phyloP scores from a whole-genome alignment of 2,113 vertebrate genomes.

The Furnarius figulus region DNA sequence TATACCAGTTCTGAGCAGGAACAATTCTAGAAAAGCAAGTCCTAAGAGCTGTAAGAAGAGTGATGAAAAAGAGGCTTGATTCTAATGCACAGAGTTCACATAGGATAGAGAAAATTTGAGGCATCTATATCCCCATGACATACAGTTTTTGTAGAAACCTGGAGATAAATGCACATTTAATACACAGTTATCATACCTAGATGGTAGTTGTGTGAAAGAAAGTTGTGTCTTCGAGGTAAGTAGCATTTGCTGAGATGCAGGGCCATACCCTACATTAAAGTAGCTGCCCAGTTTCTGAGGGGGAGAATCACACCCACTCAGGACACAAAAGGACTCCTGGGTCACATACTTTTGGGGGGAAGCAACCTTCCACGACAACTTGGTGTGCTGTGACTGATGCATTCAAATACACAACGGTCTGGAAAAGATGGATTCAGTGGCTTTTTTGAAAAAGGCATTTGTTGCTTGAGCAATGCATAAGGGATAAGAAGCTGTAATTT shows the following conservation, averaged over 20 bases:
- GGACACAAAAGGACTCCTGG: neutral
- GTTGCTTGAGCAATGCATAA: neutral
- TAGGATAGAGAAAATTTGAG: neutral
- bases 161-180: neutral
- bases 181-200: neutral
- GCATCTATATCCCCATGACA: rapidly evolving
- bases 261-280: neutral
- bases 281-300: neutral
- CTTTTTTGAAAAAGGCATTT: neutral
- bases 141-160: neutral
- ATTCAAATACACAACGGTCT: neutral
- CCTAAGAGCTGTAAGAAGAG: neutral
- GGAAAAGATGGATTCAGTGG: neutral
- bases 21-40: neutral
- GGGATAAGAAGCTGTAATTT: neutral
- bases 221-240: neutral
- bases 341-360: neutral
- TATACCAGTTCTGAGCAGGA: neutral
- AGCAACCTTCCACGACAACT: neutral
- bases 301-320: neutral
- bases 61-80: neutral
- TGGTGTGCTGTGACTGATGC: neutral
- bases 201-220: neutral
- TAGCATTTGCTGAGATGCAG: neutral
- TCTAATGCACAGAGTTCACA: neutral